phyloP scores from a whole-genome alignment of 2,888 invertebrate genomes.

The Nysson spinosus region DNA sequence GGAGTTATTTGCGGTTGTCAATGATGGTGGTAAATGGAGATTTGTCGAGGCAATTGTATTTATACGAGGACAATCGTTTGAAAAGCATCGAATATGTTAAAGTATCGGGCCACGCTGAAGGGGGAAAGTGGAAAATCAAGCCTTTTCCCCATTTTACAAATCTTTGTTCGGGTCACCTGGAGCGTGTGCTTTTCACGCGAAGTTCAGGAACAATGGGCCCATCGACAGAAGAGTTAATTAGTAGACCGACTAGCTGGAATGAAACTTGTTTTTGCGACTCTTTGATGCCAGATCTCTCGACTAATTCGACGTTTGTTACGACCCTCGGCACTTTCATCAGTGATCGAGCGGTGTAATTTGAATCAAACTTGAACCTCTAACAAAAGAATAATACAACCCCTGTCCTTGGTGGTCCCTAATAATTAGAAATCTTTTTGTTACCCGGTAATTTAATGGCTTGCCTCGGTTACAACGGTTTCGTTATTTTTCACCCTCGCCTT shows the following conservation, averaged over 20 bases:
- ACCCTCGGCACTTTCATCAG: constrained; percentile 15
- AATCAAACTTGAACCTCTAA: constrained; percentile 7
- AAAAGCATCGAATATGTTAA: no score
- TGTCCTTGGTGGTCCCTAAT: no score
- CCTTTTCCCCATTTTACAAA: background rate
- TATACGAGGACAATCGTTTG: no score
- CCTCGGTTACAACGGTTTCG: no score
- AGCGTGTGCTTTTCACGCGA: constrained; percentile 2
- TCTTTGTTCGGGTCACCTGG: background rate
- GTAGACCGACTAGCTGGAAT: constrained; percentile 20
- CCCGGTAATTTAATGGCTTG: no score
- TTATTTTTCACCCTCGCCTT: no score
- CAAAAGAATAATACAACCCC: constrained; percentile 27
- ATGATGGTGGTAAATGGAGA: no score
- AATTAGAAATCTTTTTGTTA: no score
- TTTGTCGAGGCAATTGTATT: no score
- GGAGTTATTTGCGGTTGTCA: no score
- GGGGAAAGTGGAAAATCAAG: background rate
- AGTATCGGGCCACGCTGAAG: background rate
- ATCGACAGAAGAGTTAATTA: constrained; percentile 36
- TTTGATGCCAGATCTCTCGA: constrained; percentile 31
- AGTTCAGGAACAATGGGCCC: constrained; percentile 10
- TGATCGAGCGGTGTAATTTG: constrained; percentile 15
- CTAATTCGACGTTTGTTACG: constrained; percentile 43
- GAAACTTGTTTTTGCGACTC: constrained; percentile 14